These are phyloP conservation scores for Psilopsiagon aymara DNA, from an alignment of 2,113 vertebrate species.

Conservation along the genomic window DNA sequence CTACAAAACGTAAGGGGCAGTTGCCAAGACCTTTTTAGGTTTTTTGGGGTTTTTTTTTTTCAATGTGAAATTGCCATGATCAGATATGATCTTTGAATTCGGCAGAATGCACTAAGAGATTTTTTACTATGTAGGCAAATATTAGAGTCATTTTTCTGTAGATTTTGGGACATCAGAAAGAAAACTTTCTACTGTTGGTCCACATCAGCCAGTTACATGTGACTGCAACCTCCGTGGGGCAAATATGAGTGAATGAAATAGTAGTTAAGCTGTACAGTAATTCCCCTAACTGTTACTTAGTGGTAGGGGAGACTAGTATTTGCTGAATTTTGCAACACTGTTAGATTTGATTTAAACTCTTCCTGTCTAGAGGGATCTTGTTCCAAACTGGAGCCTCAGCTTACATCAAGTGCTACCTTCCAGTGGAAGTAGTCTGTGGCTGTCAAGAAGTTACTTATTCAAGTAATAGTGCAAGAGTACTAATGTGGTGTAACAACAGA, in stretches of 20 bases:
- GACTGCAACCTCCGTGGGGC: neutral
- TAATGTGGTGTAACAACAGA: neutral
- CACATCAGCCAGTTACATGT: neutral
- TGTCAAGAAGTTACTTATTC: neutral
- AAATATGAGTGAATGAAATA: neutral
- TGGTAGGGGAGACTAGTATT: neutral
- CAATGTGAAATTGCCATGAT: neutral
- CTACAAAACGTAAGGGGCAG: neutral
- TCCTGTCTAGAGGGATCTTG: neutral
- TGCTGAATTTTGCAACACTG: neutral
- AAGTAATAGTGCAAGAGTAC: neutral
- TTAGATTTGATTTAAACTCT: neutral
- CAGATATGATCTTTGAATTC: neutral
- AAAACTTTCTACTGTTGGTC: neutral
- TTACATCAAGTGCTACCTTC: neutral
- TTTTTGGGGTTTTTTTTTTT: neutral
- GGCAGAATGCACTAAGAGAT: neutral
- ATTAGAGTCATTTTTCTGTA: neutral
- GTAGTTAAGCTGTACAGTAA: neutral
- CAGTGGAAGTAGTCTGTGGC: neutral
- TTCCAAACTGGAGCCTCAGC: neutral
- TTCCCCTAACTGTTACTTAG: neutral
- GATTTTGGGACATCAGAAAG: neutral
- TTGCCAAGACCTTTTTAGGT: neutral
- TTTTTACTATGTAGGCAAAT: neutral